Percentiles rank a stretch among this genome's conserved stretches.
Evolutionary conservation across 1,140 invertebrate genomes (phyloP).

Genomic region (Saccostrea echinata): DNA sequence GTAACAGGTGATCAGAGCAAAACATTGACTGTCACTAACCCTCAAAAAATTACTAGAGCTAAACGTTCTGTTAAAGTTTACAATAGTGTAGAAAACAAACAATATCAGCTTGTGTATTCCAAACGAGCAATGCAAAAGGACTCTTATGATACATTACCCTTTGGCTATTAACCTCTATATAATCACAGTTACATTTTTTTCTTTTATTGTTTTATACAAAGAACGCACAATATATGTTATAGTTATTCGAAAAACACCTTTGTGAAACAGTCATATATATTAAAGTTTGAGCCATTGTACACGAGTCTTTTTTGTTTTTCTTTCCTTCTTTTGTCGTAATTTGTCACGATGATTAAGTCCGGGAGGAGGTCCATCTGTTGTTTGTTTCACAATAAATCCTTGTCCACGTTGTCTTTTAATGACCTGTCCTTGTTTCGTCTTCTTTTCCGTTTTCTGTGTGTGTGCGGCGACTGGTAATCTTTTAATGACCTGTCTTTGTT

Average conservation of each 20-base stretch:
- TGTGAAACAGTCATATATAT: background rate
- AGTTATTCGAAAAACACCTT: background rate
- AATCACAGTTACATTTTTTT: background rate
- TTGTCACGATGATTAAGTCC: background rate
- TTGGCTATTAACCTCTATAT: slow-evolving; percentile 16
- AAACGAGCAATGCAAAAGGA: slow-evolving; percentile 25
- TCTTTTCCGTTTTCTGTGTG: background rate
- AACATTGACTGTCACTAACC: background rate
- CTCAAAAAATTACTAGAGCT: slow-evolving; percentile 30
- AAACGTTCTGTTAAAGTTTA: slow-evolving; percentile 10
- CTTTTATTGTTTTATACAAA: too few relatives aligned
- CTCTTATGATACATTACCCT: slow-evolving; percentile 13
- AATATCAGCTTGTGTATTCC: slow-evolving; percentile 1
- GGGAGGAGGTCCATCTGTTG: slow-evolving; percentile 14
- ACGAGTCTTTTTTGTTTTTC: background rate
- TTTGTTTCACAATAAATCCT: too few relatives aligned
- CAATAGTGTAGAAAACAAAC: slow-evolving; percentile 41
- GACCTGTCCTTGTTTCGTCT: too few relatives aligned
- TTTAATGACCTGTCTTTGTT: too few relatives aligned
- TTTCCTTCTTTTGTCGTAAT: too few relatives aligned
- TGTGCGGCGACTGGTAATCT: too few relatives aligned
- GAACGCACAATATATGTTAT: background rate
- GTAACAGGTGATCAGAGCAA: background rate
- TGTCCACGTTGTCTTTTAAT: background rate
- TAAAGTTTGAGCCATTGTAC: background rate